Evolutionary conservation across 2,797 vertebrate genomes (phyloP).

Genomic region (Decapterus maruadsi): DNA sequence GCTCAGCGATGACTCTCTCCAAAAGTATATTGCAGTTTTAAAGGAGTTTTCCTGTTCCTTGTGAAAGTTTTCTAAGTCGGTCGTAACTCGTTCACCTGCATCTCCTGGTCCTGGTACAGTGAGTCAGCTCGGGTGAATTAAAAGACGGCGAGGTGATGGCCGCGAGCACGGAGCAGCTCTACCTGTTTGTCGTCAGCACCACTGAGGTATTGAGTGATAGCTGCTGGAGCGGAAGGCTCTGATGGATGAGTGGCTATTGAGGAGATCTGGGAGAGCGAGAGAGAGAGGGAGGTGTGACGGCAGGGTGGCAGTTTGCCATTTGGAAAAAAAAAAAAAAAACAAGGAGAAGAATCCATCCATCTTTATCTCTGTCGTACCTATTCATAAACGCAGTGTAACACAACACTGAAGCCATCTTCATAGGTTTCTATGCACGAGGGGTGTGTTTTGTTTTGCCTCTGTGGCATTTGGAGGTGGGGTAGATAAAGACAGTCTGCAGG

Average conservation of each 20-base stretch:
- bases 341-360: conserved; percentile 51
- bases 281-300: conserved; percentile 60
- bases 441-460: conserved; percentile 16
- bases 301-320: conserved; percentile 64
- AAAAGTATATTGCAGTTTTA: conserved; percentile 9
- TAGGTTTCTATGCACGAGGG: not conserved
- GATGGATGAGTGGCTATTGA: conserved; percentile 68
- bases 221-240: conserved; percentile 73
- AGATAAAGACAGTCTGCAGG: conserved; percentile 8
- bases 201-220: conserved; percentile 76
- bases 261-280: conserved; percentile 53
- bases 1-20: conserved; percentile 27
- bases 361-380: conserved; percentile 45
- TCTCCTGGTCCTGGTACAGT: conserved; percentile 14
- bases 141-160: conserved; percentile 59
- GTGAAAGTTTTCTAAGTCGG: conserved; percentile 4
- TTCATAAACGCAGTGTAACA: conserved; percentile 49
- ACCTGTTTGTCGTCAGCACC: conserved; percentile 64
- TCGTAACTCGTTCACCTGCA: not conserved
- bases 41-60: conserved; percentile 16
- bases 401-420: not conserved
- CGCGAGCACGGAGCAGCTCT: conserved; percentile 43
- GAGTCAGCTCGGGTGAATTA: conserved; percentile 57
- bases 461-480: conserved; percentile 8
- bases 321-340: conserved; percentile 31